Conservation (phyloP, 1,140 invertebrate genomes). For the Calosoma granatense region DNA sequence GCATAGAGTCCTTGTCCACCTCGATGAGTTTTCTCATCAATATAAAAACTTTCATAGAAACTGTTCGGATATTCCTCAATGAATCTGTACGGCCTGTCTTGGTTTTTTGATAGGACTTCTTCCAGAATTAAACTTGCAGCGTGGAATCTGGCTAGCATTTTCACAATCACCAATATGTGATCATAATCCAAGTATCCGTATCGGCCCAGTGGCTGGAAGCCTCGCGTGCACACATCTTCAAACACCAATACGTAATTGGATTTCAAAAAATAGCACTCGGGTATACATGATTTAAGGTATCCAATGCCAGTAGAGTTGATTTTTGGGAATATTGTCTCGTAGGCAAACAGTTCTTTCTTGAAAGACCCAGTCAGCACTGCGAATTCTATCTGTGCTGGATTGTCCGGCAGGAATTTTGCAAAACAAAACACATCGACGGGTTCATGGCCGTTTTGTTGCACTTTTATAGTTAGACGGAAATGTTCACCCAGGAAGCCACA, state of each 20-base stretch:
- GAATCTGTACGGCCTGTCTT: conserved; percentile 7
- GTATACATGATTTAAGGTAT: conserved; percentile 9
- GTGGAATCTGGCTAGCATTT: conserved; percentile 20
- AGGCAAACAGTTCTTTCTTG: conserved; percentile 18
- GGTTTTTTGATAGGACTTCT: conserved; percentile 14
- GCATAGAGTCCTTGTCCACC: not conserved
- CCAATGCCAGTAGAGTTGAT: conserved; percentile 9
- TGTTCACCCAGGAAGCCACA: conserved; percentile 12
- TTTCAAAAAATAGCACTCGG: conserved; percentile 18
- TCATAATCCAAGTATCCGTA: conserved; percentile 13
- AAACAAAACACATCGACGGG: conserved; percentile 12
- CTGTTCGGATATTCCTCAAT: conserved; percentile 14
- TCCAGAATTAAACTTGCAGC: conserved; percentile 17
- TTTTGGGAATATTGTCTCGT: conserved; percentile 11
- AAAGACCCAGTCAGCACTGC: conserved; percentile 7
- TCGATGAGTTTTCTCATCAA: not conserved
- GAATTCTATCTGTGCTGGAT: conserved; percentile 8
- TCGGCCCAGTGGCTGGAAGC: not conserved
- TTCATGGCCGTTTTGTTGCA: not conserved
- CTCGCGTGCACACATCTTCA: conserved; percentile 12
- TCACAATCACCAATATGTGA: conserved; percentile 13
- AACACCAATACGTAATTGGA: conserved; percentile 15
- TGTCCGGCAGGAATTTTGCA: conserved; percentile 13
- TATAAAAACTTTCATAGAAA: conserved; percentile 14
- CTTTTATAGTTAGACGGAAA: conserved; percentile 10